Conservation (phyloP, 23 tunicate genomes). For the Halocynthia roretzi region DNA sequence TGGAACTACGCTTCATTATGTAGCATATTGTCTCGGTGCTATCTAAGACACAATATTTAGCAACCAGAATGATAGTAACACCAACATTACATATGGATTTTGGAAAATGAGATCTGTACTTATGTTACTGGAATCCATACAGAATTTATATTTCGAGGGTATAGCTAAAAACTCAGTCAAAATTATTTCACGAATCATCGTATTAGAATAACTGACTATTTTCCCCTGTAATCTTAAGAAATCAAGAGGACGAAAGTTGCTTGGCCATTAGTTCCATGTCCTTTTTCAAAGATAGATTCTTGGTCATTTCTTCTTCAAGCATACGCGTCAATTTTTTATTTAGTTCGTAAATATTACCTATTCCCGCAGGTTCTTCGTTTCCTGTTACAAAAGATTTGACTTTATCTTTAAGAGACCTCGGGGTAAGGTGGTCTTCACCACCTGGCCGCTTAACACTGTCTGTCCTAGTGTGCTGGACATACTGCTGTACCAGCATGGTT, state of each 20-base stretch:
- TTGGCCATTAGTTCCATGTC: slow-evolving; percentile 36
- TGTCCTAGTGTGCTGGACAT: slow-evolving; percentile 74
- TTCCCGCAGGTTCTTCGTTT: slow-evolving; percentile 52
- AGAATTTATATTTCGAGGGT: too few relatives aligned
- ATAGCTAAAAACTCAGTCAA: too few relatives aligned
- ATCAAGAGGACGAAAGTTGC: neutral
- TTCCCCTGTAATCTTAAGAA: too few relatives aligned
- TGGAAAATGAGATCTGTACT: too few relatives aligned
- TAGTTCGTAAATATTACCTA: slow-evolving; percentile 66
- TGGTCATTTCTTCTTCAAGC: slow-evolving; percentile 94
- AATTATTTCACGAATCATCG: too few relatives aligned
- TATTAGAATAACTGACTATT: too few relatives aligned
- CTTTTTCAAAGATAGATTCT: slow-evolving; percentile 67
- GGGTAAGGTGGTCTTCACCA: neutral
- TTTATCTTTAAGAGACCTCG: slow-evolving; percentile 17
- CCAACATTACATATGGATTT: too few relatives aligned
- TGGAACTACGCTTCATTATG: too few relatives aligned
- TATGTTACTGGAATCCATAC: too few relatives aligned
- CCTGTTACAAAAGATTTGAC: slow-evolving; percentile 53
- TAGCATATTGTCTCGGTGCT: too few relatives aligned
- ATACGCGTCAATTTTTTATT: slow-evolving; percentile 84
- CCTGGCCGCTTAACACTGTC: slow-evolving; percentile 27
- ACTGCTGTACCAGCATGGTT: slow-evolving; percentile 60
- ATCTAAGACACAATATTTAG: too few relatives aligned
- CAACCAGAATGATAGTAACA: too few relatives aligned